Evolutionary conservation across 2,888 invertebrate genomes (phyloP), one percentile per base, ranked within the genome.

Genomic region (Germaria angustata): DNA sequence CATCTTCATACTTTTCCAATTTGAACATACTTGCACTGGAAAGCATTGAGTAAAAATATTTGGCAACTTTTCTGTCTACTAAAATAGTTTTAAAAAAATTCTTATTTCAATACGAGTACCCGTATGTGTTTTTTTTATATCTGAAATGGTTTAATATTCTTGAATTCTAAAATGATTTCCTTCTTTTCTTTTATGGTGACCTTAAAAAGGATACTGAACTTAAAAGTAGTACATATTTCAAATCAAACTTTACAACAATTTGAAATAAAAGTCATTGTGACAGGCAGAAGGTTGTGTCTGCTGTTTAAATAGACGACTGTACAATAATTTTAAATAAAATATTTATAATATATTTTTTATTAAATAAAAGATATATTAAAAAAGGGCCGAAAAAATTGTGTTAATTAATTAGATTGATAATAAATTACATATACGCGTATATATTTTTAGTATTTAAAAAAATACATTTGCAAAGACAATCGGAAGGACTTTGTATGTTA

Each of bases 1-100:
- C 75, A 53, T 63, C 61, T 61, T 55, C 39, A 46, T 55, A 9
- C 20, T 57, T 65, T 75, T 75, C 75, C 75, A 75, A 57, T 66
- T 75, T 39, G 17, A 72, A 51, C 39, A 34, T 32, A 20, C 39
- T 13, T 17, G 17, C 17, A 66, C 65, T 75, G 75, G 75, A 75
- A 72, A 66, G 39, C 13, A 57, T 46, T 55, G 55, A 41, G 57
- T n/a, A 75, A 75, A 46, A 44, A 24, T 39, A 41, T 61, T 34
- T 22, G 34, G 28, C 39, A 20, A 20, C 36, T 22, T 57, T 49
- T 59, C 4, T 20, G 53, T 53, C 53, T 53, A 53, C 32, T 4
- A 53, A 53, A 32, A 32, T 32, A 8, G 15, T 53, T 53, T 51
- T 24, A n/a, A n/a, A n/a, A n/a, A n/a, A n/a, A n/a, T n/a, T n/a